phyloP scores from a whole-genome alignment of 2,888 invertebrate genomes.

The Unio delphinus region DNA sequence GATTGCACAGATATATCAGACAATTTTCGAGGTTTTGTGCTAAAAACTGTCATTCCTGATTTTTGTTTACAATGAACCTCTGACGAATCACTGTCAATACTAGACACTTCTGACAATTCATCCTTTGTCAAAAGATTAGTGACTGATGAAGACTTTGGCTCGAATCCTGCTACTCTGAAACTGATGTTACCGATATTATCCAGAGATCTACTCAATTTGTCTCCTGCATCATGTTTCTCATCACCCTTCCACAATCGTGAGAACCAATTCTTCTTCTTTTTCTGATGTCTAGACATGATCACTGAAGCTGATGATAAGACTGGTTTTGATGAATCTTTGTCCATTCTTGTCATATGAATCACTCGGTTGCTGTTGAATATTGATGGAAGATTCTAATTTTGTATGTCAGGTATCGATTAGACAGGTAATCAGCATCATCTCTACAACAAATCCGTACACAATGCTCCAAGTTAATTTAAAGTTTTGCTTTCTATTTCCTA shows the following conservation, averaged over 20 bases:
- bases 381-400: no score
- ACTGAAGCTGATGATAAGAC: conserved; percentile 44
- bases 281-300: conserved; percentile 45
- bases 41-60: neutral
- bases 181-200: conserved; percentile 27
- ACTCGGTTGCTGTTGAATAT: no score
- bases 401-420: no score
- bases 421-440: no score
- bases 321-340: conserved; percentile 19
- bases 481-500: no score
- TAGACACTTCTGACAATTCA: conserved; percentile 23
- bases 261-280: conserved; percentile 37
- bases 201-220: conserved; percentile 14
- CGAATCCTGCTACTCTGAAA: conserved; percentile 16
- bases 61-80: conserved; percentile 6
- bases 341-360: neutral
- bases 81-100: conserved; percentile 27
- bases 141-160: conserved; percentile 9
- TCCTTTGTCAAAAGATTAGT: conserved; percentile 14
- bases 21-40: no score
- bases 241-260: conserved; percentile 18
- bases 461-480: no score
- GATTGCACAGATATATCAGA: conserved; percentile 14
- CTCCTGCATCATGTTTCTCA: conserved; percentile 5
- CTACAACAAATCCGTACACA: no score